Percentiles rank a stretch among this genome's conserved stretches.
Evolutionary conservation across 2,888 invertebrate genomes (phyloP).

Genomic region (Drosophila hamatofila): DNA sequence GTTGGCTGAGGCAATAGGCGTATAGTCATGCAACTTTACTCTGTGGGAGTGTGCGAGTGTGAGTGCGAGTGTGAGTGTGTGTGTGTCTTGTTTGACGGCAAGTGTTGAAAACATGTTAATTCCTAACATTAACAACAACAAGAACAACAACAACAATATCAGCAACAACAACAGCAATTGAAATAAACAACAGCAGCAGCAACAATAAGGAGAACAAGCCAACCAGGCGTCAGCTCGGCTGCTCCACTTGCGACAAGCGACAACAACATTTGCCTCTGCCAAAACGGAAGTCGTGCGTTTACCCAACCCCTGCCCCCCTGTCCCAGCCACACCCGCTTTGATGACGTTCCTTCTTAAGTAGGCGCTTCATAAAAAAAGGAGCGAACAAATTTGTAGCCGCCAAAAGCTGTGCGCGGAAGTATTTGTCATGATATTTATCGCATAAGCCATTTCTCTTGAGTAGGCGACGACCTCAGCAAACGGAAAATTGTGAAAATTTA

Average conservation of each 20-base stretch:
- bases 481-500: constrained; percentile 77
- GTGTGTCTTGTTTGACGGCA: constrained; percentile 50
- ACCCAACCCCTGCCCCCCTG: neutral
- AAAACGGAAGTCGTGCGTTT: constrained; percentile 59
- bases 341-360: constrained; percentile 24
- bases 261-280: constrained; percentile 60
- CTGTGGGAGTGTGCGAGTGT: neutral
- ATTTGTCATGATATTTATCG: constrained; percentile 78
- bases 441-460: constrained; percentile 63
- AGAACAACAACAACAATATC: constrained; percentile 5
- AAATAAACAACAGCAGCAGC: constrained; percentile 15
- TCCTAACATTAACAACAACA: constrained; percentile 71
- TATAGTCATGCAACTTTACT: constrained; percentile 52
- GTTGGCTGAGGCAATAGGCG: constrained; percentile 28
- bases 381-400: constrained; percentile 18
- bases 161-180: constrained; percentile 25
- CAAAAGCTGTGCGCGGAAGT: constrained; percentile 63
- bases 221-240: constrained; percentile 49
- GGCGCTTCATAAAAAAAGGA: constrained; percentile 25
- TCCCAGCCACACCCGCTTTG: neutral
- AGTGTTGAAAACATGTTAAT: constrained; percentile 81
- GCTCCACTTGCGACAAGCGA: constrained; percentile 45
- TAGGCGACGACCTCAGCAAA: constrained; percentile 43
- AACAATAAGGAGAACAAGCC: constrained; percentile 1
- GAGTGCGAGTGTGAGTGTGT: neutral